Evolutionary conservation across 2,888 invertebrate genomes (phyloP), one percentile per base, ranked within the genome.

Genomic region (Eledona agricola): DNA sequence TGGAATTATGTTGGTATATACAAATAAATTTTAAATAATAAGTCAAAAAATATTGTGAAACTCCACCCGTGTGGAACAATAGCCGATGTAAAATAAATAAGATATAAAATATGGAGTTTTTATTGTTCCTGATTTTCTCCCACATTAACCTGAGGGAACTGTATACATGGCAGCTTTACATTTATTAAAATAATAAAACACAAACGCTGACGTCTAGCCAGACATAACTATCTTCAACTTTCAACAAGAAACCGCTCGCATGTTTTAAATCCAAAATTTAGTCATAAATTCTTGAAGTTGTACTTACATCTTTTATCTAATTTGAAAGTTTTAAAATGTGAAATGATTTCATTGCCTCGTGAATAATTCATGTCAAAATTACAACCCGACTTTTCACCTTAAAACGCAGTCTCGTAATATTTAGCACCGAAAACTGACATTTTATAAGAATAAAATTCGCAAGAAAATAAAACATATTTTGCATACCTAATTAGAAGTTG

Each of bases 171-270:
- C 17, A 34, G 23, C 23, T 34, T 35, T 26, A 28, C 42, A 32
- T 46, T 25, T 22, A 35, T 45, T 32, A 46, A 46, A 15, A 26
- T 46, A 46, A 46, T 46, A 46, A 34, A 46, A 35, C 15, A 26
- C 16, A 35, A 22, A 25, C 7, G 16, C 22, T 4, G 20, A 35
- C 32, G 16, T 19, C 11, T 12, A 22, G 1, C n/a, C 4, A 49
- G 37, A 22, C n/a, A n/a, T n/a, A n/a, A n/a, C n/a, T 35, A 37
- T 37, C 19, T 28, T 6, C 3, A 47, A 47, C 19, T 37, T 47
- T 28, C n/a, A 28, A 47, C 25, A 47, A 47, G 37, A 29, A 31
- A 13, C 3, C 16, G 1, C 7, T 17, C 4, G 11, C 31, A 11
- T 17, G 46, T 25, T 25, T 25, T 34, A 43, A 42, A 12, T 11